These are phyloP conservation scores for Phrynocephalus guinanensis DNA, from an alignment of 2,797 vertebrate genomes.

Conservation along the genomic window DNA sequence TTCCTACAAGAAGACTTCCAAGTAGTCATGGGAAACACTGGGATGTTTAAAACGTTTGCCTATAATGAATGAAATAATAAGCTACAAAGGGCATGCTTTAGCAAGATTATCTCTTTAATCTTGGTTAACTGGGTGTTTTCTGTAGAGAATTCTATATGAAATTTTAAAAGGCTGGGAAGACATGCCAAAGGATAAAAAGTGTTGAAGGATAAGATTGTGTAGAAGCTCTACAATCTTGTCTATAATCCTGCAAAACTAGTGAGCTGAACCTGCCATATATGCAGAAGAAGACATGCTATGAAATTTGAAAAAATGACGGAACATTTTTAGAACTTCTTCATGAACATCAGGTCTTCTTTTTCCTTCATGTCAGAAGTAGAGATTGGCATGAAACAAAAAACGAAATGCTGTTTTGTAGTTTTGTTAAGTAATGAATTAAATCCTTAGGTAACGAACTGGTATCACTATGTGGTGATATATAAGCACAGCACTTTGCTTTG, in stretches of 20 bases:
- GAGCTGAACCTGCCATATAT: neutral
- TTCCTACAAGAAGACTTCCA: slow-evolving; percentile 49
- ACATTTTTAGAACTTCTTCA: neutral
- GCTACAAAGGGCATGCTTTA: slow-evolving; percentile 4
- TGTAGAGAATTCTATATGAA: neutral
- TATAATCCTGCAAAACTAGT: fast-evolving
- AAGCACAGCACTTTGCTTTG: no score
- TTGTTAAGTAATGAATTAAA: no score
- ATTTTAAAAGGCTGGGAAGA: slow-evolving; percentile 22
- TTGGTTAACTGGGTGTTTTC: slow-evolving; percentile 11
- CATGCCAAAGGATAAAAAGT: neutral
- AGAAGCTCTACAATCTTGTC: neutral
- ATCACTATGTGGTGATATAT: no score
- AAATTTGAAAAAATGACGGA: neutral
- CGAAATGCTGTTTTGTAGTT: no score
- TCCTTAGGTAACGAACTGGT: no score
- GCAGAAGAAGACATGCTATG: neutral
- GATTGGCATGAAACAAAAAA: no score
- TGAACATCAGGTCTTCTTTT: no score
- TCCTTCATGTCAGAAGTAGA: no score
- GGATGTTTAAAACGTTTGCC: slow-evolving; percentile 22
- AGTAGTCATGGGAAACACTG: slow-evolving; percentile 48
- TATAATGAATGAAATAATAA: slow-evolving; percentile 40
- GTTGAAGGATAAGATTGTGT: no score
- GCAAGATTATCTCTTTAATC: neutral